Evolutionary conservation across 2,113 vertebrate species (phyloP).

Genomic region (Phaetusa simplex): DNA sequence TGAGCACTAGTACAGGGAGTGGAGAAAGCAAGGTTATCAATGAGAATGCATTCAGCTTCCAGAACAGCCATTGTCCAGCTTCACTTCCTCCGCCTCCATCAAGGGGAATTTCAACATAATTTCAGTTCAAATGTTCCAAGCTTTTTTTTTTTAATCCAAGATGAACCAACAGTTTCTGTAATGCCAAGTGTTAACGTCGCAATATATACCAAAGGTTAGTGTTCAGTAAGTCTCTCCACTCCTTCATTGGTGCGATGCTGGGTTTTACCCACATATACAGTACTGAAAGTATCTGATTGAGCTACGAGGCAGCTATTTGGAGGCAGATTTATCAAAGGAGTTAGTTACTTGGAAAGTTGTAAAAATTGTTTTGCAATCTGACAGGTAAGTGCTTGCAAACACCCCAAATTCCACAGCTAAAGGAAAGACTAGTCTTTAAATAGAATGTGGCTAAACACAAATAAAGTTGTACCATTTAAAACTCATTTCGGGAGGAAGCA

Average conservation of each 20-base stretch:
- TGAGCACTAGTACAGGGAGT: not conserved
- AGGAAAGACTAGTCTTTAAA: not conserved
- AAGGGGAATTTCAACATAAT: not conserved
- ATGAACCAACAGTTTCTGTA: not conserved
- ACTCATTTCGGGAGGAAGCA: not conserved
- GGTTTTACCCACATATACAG: not conserved
- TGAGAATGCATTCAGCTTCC: not conserved
- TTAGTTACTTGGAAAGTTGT: not conserved
- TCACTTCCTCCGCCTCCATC: not conserved
- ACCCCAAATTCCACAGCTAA: not conserved
- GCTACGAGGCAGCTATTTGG: not conserved
- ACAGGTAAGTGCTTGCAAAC: not conserved
- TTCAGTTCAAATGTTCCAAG: not conserved
- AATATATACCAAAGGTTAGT: conserved; percentile 9
- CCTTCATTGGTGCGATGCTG: not conserved
- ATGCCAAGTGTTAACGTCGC: not conserved
- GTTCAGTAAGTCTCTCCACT: not conserved
- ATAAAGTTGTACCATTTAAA: not conserved
- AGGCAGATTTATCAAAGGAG: conserved; percentile 20
- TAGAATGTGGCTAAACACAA: conserved; percentile 14
- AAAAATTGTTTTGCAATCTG: not conserved
- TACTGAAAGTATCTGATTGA: not conserved
- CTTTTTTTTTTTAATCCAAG: not conserved
- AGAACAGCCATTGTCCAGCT: not conserved
- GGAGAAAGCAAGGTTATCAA: not conserved